These are phyloP conservation scores for Eurystomus gularis DNA, from an alignment of 2,113 vertebrate genomes.

Conservation along the genomic window DNA sequence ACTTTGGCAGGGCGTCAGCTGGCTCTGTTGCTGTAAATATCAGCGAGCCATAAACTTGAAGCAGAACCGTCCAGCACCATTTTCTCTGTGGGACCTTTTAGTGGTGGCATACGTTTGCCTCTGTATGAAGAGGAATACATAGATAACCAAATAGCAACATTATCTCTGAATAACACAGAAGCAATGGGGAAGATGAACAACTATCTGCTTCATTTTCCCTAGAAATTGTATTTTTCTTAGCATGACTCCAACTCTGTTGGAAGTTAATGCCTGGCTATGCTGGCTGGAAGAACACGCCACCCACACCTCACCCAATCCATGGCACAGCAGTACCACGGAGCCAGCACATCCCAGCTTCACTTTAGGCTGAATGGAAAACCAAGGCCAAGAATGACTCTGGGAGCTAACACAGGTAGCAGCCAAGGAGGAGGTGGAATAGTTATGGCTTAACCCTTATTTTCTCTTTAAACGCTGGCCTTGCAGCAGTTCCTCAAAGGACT, in stretches of 20 bases:
- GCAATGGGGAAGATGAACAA: neutral
- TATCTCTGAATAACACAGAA: neutral
- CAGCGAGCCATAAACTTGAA: neutral
- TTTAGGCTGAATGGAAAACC: neutral
- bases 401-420: neutral
- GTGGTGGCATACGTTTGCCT: neutral
- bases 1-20: neutral
- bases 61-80: neutral
- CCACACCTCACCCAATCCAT: neutral
- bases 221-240: neutral
- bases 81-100: neutral
- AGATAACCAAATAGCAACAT: neutral
- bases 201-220: neutral
- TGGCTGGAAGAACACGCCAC: neutral
- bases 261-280: neutral
- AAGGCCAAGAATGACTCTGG: neutral
- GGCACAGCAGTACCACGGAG: rapidly evolving
- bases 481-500: neutral
- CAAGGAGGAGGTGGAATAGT: neutral
- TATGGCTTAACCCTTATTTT: neutral
- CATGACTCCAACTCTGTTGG: neutral
- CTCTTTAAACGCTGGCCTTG: neutral
- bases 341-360: neutral
- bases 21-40: neutral
- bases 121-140: neutral